These are phyloP conservation scores for Callospermophilus lateralis DNA, from an alignment of 2,113 vertebrate species.

Conservation along the genomic window DNA sequence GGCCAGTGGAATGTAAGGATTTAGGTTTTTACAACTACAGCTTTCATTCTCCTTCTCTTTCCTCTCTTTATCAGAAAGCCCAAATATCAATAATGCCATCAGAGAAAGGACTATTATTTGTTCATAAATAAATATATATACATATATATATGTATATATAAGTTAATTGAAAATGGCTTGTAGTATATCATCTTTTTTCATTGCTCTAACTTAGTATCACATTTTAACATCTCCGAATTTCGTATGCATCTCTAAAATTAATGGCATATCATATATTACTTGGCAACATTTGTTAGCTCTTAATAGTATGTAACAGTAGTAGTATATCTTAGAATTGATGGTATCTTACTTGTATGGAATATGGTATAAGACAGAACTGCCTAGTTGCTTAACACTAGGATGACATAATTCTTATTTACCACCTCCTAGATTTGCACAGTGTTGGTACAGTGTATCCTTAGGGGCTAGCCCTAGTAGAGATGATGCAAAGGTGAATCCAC, in stretches of 20 bases:
- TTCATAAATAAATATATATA: too few species aligned
- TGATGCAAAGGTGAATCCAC: not conserved
- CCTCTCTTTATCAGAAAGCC: not conserved
- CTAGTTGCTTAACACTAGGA: not conserved
- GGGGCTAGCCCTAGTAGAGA: not conserved
- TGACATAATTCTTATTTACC: not conserved
- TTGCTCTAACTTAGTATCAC: not conserved
- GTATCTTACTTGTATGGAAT: not conserved
- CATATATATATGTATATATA: not conserved
- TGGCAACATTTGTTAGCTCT: constrained; percentile 8
- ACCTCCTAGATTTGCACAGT: not conserved
- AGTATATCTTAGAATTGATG: not conserved
- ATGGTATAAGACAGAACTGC: not conserved
- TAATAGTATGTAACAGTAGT: constrained; percentile 15
- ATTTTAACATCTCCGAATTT: not conserved
- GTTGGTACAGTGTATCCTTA: not conserved
- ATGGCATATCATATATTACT: constrained; percentile 42
- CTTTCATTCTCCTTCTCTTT: not conserved
- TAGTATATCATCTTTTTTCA: not conserved
- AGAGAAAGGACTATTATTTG: not conserved
- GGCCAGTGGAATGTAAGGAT: not conserved
- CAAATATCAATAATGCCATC: not conserved
- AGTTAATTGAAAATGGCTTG: not conserved
- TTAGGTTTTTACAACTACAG: not conserved
- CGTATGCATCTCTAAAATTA: not conserved